Evolutionary conservation across 2,888 invertebrate species (phyloP).

Genomic region (Chromoteleia sp.): DNA sequence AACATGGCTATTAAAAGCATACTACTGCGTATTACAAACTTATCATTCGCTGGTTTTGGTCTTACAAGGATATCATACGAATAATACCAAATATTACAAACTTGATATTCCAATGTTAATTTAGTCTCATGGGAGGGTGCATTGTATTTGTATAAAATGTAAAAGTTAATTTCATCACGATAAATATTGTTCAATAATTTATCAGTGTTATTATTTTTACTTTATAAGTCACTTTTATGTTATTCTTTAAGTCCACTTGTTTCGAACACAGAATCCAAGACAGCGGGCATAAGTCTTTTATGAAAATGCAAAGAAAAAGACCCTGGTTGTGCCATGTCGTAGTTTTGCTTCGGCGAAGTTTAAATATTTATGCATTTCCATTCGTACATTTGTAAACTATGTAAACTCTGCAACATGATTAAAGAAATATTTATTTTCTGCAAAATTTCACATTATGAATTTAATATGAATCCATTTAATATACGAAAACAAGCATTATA

Average conservation of each 20-base stretch:
- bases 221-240: not conserved
- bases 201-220: not conserved
- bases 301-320: slow-evolving; percentile 8
- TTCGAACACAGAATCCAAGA: not conserved
- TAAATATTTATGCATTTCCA: slow-evolving; percentile 34
- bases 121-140: slow-evolving; percentile 23
- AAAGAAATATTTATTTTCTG: slow-evolving; percentile 34
- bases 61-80: slow-evolving; percentile 43
- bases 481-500: no score
- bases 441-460: slow-evolving; percentile 28
- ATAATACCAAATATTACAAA: slow-evolving; percentile 44
- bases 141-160: slow-evolving; percentile 16
- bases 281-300: slow-evolving; percentile 7
- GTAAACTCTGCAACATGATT: slow-evolving; percentile 28
- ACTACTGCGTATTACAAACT: slow-evolving; percentile 50
- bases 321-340: not conserved
- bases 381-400: slow-evolving; percentile 46
- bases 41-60: slow-evolving; percentile 44
- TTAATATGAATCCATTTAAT: not conserved
- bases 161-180: slow-evolving; percentile 10
- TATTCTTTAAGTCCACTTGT: not conserved
- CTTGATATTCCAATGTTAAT: slow-evolving; percentile 39
- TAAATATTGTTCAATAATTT: not conserved
- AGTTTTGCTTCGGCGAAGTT: slow-evolving; percentile 29
- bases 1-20: slow-evolving; percentile 39